phyloP scores from a whole-genome alignment of 2,888 invertebrate genomes.

The Leuctra nigra region DNA sequence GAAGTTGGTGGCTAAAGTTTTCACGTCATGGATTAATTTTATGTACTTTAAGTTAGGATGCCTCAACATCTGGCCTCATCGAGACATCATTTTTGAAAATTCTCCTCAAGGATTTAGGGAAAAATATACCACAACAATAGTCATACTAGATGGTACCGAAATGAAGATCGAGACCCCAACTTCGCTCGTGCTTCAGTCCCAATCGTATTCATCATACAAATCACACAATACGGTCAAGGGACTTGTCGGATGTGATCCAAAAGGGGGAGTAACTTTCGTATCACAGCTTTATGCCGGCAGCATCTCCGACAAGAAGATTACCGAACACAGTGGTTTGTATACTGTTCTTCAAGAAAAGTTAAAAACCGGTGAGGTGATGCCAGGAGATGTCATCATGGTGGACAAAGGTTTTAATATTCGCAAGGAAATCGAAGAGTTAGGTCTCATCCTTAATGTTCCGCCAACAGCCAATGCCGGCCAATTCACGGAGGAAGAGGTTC shows the following conservation, averaged over 20 bases:
- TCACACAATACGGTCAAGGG: slow-evolving; percentile 13
- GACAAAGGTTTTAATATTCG: slow-evolving; percentile 15
- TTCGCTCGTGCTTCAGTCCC: slow-evolving; percentile 12
- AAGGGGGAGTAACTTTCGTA: neutral
- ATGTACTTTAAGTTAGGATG: slow-evolving; percentile 10
- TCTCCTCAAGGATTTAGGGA: slow-evolving; percentile 3
- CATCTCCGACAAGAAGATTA: slow-evolving; percentile 12
- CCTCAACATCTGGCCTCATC: slow-evolving; percentile 16
- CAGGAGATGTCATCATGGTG: slow-evolving; percentile 11
- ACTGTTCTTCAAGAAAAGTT: slow-evolving; percentile 4
- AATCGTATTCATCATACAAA: slow-evolving; percentile 15
- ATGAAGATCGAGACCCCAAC: slow-evolving; percentile 11
- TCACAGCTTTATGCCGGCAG: slow-evolving; percentile 8
- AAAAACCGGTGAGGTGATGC: neutral
- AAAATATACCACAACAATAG: neutral
- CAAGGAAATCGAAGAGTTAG: neutral
- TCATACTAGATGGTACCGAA: slow-evolving; percentile 15
- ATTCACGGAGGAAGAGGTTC: slow-evolving; percentile 2
- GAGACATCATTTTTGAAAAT: slow-evolving; percentile 8
- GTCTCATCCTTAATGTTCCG: slow-evolving; percentile 6
- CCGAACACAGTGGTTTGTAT: slow-evolving; percentile 6
- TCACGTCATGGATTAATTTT: slow-evolving; percentile 1
- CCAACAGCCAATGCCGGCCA: slow-evolving; percentile 7
- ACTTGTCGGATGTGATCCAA: slow-evolving; percentile 14
- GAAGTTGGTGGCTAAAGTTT: neutral